phyloP scores from a whole-genome alignment of 2,888 invertebrate species.

The Latrodectus elegans region DNA sequence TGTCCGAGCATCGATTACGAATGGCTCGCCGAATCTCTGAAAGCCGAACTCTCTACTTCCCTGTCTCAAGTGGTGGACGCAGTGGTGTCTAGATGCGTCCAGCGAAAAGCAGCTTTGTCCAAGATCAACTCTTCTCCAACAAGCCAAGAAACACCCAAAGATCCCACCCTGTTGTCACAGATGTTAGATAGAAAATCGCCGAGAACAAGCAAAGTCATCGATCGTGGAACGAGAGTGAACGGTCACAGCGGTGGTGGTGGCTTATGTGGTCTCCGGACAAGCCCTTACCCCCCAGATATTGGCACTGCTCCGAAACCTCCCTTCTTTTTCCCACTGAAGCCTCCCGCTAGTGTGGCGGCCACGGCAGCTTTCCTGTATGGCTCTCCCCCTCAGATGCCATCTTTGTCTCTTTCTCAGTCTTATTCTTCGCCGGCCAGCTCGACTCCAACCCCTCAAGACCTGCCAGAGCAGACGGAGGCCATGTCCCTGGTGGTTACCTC shows the following conservation, averaged over 20 bases:
- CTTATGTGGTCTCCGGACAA: constrained; percentile 48
- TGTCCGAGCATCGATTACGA: constrained; percentile 84
- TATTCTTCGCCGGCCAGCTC: constrained; percentile 69
- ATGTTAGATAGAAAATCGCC: constrained; percentile 85
- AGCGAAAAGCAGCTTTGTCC: constrained; percentile 78
- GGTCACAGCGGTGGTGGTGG: constrained; percentile 68
- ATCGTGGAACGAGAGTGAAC: constrained; percentile 77
- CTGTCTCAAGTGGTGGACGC: constrained; percentile 90
- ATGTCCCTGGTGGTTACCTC: constrained; percentile 94
- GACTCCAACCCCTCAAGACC: constrained; percentile 72
- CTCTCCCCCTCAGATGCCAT: constrained; percentile 58
- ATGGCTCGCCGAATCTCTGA: constrained; percentile 91
- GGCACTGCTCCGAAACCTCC: constrained; percentile 63
- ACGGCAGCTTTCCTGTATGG: constrained; percentile 66
- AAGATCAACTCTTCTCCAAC: constrained; percentile 2
- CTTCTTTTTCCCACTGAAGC: constrained; percentile 64
- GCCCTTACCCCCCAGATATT: constrained; percentile 69
- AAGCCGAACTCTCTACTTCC: constrained; percentile 90
- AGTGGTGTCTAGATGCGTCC: constrained; percentile 83
- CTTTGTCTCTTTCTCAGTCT: constrained; percentile 44
- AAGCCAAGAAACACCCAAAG: constrained; percentile 30
- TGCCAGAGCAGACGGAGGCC: constrained; percentile 92
- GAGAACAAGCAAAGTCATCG: constrained; percentile 82
- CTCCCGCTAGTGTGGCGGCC: constrained; percentile 59
- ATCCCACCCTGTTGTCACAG: constrained; percentile 70